Conservation (phyloP, 1,140 invertebrate genomes). For the Camponotus vicinus region DNA sequence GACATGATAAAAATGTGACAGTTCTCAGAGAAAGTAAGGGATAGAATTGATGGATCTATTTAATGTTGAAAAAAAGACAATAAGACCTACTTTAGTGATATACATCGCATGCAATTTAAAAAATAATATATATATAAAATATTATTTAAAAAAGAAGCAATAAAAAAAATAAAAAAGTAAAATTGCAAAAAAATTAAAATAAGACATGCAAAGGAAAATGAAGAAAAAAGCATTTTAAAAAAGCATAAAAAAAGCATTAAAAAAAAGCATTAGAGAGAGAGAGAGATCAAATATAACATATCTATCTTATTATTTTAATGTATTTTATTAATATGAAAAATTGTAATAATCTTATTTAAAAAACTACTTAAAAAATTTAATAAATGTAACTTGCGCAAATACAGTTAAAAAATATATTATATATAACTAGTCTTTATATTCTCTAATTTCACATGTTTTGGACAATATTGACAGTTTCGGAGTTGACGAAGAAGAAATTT, state of each 20-base stretch:
- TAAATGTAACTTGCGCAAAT: not conserved
- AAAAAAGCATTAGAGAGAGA: not conserved
- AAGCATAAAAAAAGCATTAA: not conserved
- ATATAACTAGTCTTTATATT: not conserved
- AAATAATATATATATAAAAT: too few relatives aligned
- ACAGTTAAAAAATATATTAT: not conserved
- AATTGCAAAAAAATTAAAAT: too few relatives aligned
- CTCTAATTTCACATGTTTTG: not conserved
- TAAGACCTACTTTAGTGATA: too few relatives aligned
- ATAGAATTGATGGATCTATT: not conserved
- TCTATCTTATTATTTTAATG: not conserved
- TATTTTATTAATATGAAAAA: not conserved
- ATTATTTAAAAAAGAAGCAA: too few relatives aligned
- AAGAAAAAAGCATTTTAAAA: too few relatives aligned
- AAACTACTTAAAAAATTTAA: not conserved
- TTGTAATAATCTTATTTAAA: too few relatives aligned
- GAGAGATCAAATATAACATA: not conserved
- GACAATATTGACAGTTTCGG: conserved; percentile 1
- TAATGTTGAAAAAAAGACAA: not conserved
- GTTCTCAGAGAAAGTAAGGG: not conserved
- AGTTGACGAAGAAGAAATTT: not conserved
- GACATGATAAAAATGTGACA: not conserved
- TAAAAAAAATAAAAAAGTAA: too few relatives aligned
- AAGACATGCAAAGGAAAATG: too few relatives aligned
- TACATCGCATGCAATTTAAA: too few relatives aligned